A percentile compares a stretch with the other conserved stretches of the same genome.
Conservation (phyloP, 2,113 vertebrate species). For the Pao palembangensis region DNA sequence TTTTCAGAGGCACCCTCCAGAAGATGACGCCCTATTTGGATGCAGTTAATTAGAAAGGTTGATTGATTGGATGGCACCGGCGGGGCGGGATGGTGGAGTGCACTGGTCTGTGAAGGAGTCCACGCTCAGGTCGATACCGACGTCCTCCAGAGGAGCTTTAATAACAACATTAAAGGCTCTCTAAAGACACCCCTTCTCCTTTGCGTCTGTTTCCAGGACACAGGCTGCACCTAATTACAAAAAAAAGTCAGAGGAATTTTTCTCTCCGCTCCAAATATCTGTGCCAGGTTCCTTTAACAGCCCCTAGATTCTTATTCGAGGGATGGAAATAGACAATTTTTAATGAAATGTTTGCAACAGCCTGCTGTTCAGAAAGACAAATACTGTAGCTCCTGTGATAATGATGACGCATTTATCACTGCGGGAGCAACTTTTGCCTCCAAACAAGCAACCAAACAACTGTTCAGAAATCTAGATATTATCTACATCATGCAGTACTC, state of each 20-base stretch:
- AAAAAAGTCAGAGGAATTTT: neutral
- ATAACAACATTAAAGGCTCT: conserved; percentile 63
- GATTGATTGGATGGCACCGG: conserved; percentile 74
- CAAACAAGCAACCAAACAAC: too few species aligned
- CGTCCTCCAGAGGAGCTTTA: conserved; percentile 62
- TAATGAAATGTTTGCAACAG: conserved; percentile 44
- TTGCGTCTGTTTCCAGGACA: conserved; percentile 26
- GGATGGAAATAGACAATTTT: conserved; percentile 25
- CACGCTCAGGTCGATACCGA: conserved; percentile 66
- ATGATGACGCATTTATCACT: conserved; percentile 29
- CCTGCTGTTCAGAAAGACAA: conserved; percentile 20
- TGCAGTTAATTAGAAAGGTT: conserved; percentile 72
- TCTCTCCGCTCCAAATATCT: conserved; percentile 7
- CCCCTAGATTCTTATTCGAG: neutral
- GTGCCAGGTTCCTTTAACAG: conserved; percentile 5
- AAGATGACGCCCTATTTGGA: conserved; percentile 64
- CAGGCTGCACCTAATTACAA: conserved; percentile 32
- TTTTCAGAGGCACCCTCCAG: conserved; percentile 28
- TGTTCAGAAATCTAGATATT: too few species aligned
- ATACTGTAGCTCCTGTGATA: conserved; percentile 12
- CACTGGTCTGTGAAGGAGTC: conserved; percentile 70
- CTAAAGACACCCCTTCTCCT: conserved; percentile 27
- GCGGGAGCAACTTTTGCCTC: too few species aligned
- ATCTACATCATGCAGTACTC: too few species aligned
- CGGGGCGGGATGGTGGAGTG: conserved; percentile 51